Evolutionary conservation across 2,888 invertebrate genomes (phyloP).

Genomic region (Agrotis clavis): DNA sequence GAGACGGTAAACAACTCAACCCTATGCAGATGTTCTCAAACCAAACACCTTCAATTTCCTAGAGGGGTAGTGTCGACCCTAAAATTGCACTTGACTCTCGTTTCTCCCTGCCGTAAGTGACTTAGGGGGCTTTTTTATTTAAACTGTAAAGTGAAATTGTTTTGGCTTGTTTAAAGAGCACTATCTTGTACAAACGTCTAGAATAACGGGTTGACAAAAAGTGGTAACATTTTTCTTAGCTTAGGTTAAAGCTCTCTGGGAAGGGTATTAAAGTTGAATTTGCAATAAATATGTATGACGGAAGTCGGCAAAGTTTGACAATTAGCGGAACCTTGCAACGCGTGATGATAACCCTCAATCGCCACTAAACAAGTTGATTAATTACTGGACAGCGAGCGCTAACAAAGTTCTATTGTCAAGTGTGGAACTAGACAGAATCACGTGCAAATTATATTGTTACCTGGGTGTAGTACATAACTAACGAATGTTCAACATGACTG

Average conservation of each 20-base stretch:
- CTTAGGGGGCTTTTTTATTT: constrained; percentile 79
- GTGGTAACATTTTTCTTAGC: constrained; percentile 4
- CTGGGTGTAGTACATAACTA: constrained; percentile 38
- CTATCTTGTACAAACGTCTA: constrained; percentile 56
- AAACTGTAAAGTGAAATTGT: constrained; percentile 79
- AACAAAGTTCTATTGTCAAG: constrained; percentile 77
- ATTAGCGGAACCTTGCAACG: constrained; percentile 75
- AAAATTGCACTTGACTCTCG: constrained; percentile 82
- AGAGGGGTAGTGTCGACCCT: constrained; percentile 77
- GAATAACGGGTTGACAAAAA: constrained; percentile 36
- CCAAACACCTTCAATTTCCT: constrained; percentile 84
- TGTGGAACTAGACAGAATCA: constrained; percentile 64
- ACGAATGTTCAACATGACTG: constrained; percentile 33
- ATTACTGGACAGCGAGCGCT: constrained; percentile 76
- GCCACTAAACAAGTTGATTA: constrained; percentile 82
- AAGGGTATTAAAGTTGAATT: constrained; percentile 19
- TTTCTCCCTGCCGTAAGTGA: constrained; percentile 73
- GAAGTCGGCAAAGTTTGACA: constrained; percentile 78
- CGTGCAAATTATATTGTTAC: constrained; percentile 51
- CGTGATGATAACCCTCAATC: constrained; percentile 76
- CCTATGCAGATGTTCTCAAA: constrained; percentile 87
- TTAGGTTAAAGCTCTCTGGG: constrained; percentile 15
- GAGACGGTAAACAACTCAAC: constrained; percentile 87
- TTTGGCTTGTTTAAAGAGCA: constrained; percentile 71
- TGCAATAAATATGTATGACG: constrained; percentile 62